Base-by-base conservation (phyloP, 2,113 vertebrate genomes). In the Gadus macrocephalus region DNA sequence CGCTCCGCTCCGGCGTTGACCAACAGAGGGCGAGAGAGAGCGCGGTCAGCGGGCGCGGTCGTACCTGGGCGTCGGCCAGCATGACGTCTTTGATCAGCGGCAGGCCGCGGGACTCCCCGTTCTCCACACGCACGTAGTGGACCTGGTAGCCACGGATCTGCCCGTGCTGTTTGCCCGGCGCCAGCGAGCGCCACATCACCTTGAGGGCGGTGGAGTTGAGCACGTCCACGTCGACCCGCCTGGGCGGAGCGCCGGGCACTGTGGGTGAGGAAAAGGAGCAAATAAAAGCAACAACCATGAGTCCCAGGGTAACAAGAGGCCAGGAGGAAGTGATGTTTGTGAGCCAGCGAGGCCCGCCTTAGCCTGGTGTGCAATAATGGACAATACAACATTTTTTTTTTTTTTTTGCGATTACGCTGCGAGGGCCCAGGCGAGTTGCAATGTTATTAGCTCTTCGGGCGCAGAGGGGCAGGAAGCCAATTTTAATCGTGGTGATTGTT, bases 141-240 rank as follows among this genome's bases (percentile, higher is more conserved):
- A 98, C 96, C 88, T 99, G 97, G 92, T 98, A 98, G 81, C 97
- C 96, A 5, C 96, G 96, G 77, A 99, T 98, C 89, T 98, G 96
- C 63, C 96, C 96, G 2, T 99, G 94, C 79, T 99, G 97, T 71
- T 94, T 93, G 86, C 92, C 95, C 22, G 92, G 95, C 61, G 90
- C 83, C 60, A 96, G 91, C 0, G 97, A 97, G 72, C 96, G 96
- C 96, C 97, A 99, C 89, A 95, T 95, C 86, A 99, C 96, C 77
- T 94, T 94, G 79, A 98, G 89, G 1, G 97, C 94, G 0, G 96
- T 96, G 11, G 96, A 95, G 90, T 99, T 99, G 14, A 98, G 91
- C 58, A 96, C 95, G 84, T 97, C 96, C 82, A 96, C 95, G 87
- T 98, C 96, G 85, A 98, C 95, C 15, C 95, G 94, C 15, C 96